A percentile compares a stretch with the other conserved stretches of the same genome.
Evolutionary conservation across 2,888 invertebrate species (phyloP).

Genomic region (Temnothorax unifasciatus): DNA sequence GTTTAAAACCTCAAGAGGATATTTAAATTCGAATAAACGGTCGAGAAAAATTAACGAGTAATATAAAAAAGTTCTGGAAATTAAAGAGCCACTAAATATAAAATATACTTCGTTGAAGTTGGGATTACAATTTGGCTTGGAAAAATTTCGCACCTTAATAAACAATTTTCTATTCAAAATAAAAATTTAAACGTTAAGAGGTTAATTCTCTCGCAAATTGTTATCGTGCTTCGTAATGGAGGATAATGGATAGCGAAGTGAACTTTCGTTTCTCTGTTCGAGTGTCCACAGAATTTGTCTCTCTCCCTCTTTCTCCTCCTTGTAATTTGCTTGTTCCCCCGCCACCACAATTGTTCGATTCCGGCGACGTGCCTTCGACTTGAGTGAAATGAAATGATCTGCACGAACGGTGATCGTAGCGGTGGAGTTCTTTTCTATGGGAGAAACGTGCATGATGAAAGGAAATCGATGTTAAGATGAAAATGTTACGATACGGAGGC

Average conservation of each 20-base stretch:
- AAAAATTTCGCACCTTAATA: slow-evolving; percentile 8
- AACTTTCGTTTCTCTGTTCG: slow-evolving; percentile 18
- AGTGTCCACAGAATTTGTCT: slow-evolving; percentile 24
- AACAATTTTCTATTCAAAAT: slow-evolving; percentile 6
- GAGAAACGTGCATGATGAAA: slow-evolving; percentile 10
- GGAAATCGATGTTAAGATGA: slow-evolving; percentile 34
- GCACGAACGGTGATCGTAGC: slow-evolving; percentile 13
- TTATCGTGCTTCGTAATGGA: slow-evolving; percentile 20
- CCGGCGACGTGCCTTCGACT: slow-evolving; percentile 46
- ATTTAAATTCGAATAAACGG: neutral
- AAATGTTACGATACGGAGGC: neutral
- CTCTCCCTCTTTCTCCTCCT: neutral
- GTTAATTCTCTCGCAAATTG: slow-evolving; percentile 20
- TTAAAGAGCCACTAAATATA: neutral
- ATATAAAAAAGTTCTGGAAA: neutral
- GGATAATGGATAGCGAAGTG: slow-evolving; percentile 32
- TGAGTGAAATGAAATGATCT: slow-evolving; percentile 45
- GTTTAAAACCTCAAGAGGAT: neutral
- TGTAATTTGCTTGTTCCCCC: slow-evolving; percentile 52
- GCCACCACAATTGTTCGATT: slow-evolving; percentile 5
- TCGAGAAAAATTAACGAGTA: neutral
- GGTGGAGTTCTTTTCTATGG: neutral
- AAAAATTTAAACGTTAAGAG: slow-evolving; percentile 18
- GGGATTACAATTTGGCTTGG: slow-evolving; percentile 13
- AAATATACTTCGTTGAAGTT: neutral